Evolutionary conservation across 2,888 invertebrate genomes (phyloP).

Genomic region (Tetragonula carbonaria): DNA sequence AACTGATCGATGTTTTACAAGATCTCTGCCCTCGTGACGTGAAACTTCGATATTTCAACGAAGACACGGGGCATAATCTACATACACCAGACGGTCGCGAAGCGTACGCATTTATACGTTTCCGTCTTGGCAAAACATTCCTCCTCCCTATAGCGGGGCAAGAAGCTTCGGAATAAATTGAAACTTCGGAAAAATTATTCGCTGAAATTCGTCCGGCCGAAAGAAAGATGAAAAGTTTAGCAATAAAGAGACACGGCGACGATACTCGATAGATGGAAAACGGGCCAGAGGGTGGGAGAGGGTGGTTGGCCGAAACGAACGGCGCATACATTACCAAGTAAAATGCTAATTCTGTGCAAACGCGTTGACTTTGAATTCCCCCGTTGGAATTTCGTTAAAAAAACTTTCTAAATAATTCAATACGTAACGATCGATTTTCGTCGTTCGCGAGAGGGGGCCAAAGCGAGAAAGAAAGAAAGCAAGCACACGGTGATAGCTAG

Average conservation of each 20-base stretch:
- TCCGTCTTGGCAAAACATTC: not conserved
- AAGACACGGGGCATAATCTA: not conserved
- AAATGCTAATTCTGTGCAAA: slow-evolving; percentile 7
- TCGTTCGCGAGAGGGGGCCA: no score
- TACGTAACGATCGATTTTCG: not conserved
- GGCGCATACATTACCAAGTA: not conserved
- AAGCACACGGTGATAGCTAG: no score
- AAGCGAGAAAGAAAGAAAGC: not conserved
- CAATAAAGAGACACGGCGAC: not conserved
- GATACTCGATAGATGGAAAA: not conserved
- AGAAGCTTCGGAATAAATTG: not conserved
- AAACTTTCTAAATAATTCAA: not conserved
- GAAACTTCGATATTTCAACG: not conserved
- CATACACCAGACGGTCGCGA: no score
- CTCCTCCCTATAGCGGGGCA: not conserved
- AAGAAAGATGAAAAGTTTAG: not conserved
- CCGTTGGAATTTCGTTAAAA: not conserved
- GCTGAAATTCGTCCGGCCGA: not conserved
- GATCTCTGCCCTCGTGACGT: not conserved
- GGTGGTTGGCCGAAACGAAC: not conserved
- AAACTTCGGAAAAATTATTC: not conserved
- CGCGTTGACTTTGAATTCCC: not conserved
- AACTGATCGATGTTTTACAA: not conserved
- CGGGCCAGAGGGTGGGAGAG: no score
- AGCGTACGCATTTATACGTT: not conserved